These are phyloP conservation scores for Charanyca ferruginea DNA, from an alignment of 2,888 invertebrate genomes.

Conservation along the genomic window DNA sequence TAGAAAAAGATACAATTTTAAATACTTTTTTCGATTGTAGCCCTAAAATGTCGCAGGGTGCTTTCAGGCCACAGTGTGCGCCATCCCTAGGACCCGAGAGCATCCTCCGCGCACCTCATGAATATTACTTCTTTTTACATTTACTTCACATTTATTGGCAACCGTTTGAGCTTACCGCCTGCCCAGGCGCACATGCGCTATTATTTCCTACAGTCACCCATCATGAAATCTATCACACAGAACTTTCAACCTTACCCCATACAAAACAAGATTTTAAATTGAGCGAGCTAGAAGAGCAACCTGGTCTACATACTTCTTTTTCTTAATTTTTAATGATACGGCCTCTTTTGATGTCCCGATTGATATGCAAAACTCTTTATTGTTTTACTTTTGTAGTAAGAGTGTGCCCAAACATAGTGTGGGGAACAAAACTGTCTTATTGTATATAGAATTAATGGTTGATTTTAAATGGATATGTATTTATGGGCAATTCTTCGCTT, in stretches of 20 bases:
- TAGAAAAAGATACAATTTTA: too few relatives aligned
- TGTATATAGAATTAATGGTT: constrained; percentile 48
- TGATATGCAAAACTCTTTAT: constrained; percentile 86
- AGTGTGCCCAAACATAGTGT: constrained; percentile 60
- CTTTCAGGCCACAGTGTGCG: constrained; percentile 3
- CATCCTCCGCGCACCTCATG: constrained; percentile 79
- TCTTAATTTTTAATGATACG: constrained; percentile 80
- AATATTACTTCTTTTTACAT: constrained; percentile 83
- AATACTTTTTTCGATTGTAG: background rate
- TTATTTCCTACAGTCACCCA: constrained; percentile 64
- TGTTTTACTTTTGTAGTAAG: constrained; percentile 73
- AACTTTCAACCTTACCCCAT: constrained; percentile 45
- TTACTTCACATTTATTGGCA: constrained; percentile 82
- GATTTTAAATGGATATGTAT: constrained; percentile 35
- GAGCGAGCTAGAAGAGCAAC: constrained; percentile 19
- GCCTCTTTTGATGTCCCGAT: constrained; percentile 84
- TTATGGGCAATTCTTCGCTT: constrained; percentile 19
- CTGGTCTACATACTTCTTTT: constrained; percentile 65
- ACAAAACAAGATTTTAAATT: constrained; percentile 41
- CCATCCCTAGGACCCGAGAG: constrained; percentile 66
- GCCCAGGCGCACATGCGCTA: constrained; percentile 76
- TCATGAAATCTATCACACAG: constrained; percentile 42
- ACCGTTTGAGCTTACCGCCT: constrained; percentile 81
- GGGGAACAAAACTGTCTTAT: constrained; percentile 47
- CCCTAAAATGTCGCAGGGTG: background rate